A percentile compares a stretch with the other conserved stretches of the same genome.
Evolutionary conservation across 1,140 invertebrate genomes (phyloP).

Genomic region (Scaptomyza hsui): DNA sequence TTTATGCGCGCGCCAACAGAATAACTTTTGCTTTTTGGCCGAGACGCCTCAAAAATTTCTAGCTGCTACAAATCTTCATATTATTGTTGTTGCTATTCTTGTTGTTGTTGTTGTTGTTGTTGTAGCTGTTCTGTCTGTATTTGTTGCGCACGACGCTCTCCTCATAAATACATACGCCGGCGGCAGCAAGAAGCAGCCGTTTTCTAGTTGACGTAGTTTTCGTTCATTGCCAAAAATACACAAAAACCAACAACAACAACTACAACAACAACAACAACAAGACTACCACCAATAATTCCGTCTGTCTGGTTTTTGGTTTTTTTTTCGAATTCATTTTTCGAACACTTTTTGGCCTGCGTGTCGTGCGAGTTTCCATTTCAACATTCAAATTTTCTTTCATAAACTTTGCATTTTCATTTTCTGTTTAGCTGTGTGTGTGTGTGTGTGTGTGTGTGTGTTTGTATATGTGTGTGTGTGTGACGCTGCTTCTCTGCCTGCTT

Average conservation of each 20-base stretch:
- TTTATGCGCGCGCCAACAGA: constrained; percentile 76
- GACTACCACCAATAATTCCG: neutral
- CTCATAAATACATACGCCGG: constrained; percentile 50
- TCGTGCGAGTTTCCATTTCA: constrained; percentile 77
- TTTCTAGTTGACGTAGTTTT: constrained; percentile 79
- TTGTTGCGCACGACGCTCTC: constrained; percentile 79
- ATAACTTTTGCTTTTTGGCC: constrained; percentile 79
- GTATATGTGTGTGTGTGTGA: constrained; percentile 12
- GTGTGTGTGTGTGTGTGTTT: constrained; percentile 28
- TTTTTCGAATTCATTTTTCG: constrained; percentile 8
- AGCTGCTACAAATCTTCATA: constrained; percentile 11
- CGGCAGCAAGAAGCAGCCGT: constrained; percentile 32
- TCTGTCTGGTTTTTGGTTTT: constrained; percentile 35
- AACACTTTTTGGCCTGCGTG: constrained; percentile 36
- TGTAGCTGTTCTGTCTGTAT: constrained; percentile 13
- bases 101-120: constrained; percentile 6
- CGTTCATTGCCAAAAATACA: constrained; percentile 81
- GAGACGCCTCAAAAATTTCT: constrained; percentile 38
- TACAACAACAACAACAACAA: neutral
- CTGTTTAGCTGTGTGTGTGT: constrained; percentile 21
- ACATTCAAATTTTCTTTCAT: constrained; percentile 76
- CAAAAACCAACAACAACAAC: constrained; percentile 12
- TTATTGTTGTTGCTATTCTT: constrained; percentile 18
- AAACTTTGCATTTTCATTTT: constrained; percentile 67
- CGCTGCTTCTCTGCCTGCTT: constrained; percentile 15